phyloP scores from a whole-genome alignment of 2,888 invertebrate species.

The Andrena fulva region DNA sequence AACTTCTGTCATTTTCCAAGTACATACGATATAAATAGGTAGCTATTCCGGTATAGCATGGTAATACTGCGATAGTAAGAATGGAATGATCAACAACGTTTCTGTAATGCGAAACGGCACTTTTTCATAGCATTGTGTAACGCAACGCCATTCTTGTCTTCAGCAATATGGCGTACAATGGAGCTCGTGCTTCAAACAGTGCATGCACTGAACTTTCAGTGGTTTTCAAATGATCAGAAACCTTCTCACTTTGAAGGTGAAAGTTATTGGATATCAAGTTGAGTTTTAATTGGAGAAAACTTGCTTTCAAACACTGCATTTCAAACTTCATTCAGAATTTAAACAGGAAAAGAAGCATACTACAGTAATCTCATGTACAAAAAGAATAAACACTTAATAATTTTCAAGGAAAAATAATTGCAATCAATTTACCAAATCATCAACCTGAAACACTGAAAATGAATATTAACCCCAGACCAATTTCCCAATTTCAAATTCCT shows the following conservation, averaged over 20 bases:
- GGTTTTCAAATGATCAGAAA: not conserved
- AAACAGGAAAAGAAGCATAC: no score
- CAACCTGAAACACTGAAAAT: no score
- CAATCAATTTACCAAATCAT: not conserved
- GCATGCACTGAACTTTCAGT: not conserved
- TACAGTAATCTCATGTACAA: no score
- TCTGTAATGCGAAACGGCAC: slow-evolving; percentile 11
- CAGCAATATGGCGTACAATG: slow-evolving; percentile 13
- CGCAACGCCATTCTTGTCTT: slow-evolving; percentile 29
- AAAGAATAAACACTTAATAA: not conserved
- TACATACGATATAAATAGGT: not conserved
- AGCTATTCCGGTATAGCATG: no score
- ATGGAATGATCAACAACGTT: slow-evolving; percentile 4
- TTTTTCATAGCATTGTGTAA: slow-evolving; percentile 40
- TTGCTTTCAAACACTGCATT: no score
- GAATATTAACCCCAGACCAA: no score
- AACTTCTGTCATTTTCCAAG: no score
- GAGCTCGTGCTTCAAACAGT: not conserved
- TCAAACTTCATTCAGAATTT: no score
- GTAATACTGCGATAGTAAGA: not conserved
- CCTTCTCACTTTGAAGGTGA: not conserved
- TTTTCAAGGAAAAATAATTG: not conserved
- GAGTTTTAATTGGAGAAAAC: no score
- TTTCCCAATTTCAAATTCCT: not conserved
- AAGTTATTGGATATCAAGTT: no score